Evolutionary conservation across 2,113 vertebrate genomes (phyloP).

Genomic region (Talpa occidentalis): DNA sequence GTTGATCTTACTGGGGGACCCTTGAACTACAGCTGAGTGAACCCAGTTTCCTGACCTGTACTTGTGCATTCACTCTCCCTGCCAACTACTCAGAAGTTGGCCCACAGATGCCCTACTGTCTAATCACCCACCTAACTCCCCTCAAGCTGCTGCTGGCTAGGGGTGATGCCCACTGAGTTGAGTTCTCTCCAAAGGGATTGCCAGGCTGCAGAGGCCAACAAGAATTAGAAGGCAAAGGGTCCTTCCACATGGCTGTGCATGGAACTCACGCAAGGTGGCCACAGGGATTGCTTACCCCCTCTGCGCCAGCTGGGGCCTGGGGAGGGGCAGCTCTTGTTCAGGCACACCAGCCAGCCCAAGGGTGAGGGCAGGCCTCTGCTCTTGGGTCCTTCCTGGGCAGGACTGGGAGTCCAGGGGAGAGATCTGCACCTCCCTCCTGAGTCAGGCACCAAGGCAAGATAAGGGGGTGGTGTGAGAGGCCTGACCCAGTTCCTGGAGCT

Average conservation of each 20-base stretch:
- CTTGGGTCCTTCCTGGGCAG: fast-evolving
- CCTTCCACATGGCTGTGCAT: no score
- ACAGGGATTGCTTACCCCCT: not conserved
- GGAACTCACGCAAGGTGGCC: not conserved
- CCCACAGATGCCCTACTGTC: not conserved
- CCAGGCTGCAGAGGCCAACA: not conserved
- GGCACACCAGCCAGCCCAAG: not conserved
- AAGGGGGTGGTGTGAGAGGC: no score
- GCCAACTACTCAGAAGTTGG: not conserved
- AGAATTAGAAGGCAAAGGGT: not conserved
- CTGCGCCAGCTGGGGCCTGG: not conserved
- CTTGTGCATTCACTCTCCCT: not conserved
- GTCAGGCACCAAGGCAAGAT: not conserved
- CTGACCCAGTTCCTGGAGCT: not conserved
- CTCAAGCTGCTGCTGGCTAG: not conserved
- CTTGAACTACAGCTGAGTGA: not conserved
- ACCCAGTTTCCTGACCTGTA: not conserved
- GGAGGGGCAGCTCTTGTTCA: fast-evolving
- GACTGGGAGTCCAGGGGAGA: not conserved
- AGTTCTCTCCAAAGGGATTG: not conserved
- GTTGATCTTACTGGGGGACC: not conserved
- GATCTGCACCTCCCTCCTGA: not conserved
- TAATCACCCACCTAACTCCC: not conserved
- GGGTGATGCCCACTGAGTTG: not conserved
- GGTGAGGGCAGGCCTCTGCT: not conserved